These are phyloP conservation scores for Probosciger aterrimus DNA, from an alignment of 2,113 vertebrate genomes.

Conservation along the genomic window DNA sequence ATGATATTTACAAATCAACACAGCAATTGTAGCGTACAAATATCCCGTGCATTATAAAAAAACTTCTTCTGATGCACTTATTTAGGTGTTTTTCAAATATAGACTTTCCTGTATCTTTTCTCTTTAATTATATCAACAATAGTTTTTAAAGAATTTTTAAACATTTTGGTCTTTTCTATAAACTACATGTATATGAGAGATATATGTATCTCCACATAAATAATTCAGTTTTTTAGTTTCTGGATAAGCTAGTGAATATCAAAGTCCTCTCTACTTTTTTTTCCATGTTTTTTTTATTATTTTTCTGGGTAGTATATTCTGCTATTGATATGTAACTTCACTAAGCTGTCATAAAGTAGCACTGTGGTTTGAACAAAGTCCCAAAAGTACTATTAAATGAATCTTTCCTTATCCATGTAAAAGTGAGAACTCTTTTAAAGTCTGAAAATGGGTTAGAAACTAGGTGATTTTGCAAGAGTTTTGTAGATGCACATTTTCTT, in stretches of 20 bases:
- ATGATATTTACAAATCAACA: not conserved
- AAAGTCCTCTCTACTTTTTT: not conserved
- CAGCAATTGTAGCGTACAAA: not conserved
- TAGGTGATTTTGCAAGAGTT: not conserved
- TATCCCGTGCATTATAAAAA: not conserved
- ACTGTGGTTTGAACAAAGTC: not conserved
- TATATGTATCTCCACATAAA: not conserved
- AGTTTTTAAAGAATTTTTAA: not conserved
- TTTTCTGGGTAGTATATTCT: not conserved
- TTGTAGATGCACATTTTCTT: not conserved
- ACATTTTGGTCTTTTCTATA: not conserved
- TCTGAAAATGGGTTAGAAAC: not conserved
- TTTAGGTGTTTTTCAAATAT: not conserved
- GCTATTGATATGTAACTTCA: not conserved
- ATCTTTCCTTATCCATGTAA: not conserved
- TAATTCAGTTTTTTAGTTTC: not conserved
- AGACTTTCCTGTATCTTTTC: not conserved
- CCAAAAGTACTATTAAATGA: not conserved
- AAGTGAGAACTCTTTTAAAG: not conserved
- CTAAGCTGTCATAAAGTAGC: not conserved
- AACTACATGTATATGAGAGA: fast-evolving
- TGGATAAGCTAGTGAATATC: not conserved
- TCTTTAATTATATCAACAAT: not conserved
- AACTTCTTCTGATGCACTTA: not conserved
- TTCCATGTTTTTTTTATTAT: not conserved